A percentile compares a stretch with the other conserved stretches of the same genome.
Conservation (phyloP, 2,888 invertebrate species). For the Aporophyla nigra region DNA sequence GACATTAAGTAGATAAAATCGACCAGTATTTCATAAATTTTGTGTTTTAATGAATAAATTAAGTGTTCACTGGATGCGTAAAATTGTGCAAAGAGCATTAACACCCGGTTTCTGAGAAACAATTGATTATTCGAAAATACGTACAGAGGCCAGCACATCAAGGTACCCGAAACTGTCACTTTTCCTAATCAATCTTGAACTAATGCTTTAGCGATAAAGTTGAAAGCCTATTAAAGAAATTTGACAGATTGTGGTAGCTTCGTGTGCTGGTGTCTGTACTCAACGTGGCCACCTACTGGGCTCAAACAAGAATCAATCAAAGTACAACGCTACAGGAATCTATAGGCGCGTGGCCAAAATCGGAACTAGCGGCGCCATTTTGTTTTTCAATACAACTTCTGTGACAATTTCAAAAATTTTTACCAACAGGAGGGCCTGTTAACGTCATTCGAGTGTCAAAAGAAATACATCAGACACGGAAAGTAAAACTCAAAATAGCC, state of each 20-base stretch:
- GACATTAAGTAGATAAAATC: slow-evolving; percentile 16
- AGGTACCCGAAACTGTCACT: no score
- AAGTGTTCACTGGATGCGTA: slow-evolving; percentile 13
- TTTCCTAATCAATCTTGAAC: no score
- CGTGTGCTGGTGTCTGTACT: no score
- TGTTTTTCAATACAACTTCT: background rate
- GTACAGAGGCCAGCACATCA: no score
- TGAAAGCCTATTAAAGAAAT: no score
- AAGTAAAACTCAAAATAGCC: background rate
- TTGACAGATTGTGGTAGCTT: no score
- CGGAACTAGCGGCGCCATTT: background rate
- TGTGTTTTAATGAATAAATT: background rate
- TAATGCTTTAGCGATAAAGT: no score
- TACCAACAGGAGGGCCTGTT: no score
- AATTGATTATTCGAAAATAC: background rate
- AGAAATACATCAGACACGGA: no score
- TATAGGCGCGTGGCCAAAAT: background rate
- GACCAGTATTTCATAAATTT: no score
- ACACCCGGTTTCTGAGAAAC: background rate
- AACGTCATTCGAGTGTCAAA: no score
- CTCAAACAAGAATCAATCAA: background rate
- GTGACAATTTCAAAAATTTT: background rate
- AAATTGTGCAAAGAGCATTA: background rate
- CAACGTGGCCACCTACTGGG: background rate
- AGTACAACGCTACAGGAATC: background rate